These are phyloP conservation scores for Aproaerema taeniolella DNA, from an alignment of 2,888 invertebrate genomes.

Conservation along the genomic window DNA sequence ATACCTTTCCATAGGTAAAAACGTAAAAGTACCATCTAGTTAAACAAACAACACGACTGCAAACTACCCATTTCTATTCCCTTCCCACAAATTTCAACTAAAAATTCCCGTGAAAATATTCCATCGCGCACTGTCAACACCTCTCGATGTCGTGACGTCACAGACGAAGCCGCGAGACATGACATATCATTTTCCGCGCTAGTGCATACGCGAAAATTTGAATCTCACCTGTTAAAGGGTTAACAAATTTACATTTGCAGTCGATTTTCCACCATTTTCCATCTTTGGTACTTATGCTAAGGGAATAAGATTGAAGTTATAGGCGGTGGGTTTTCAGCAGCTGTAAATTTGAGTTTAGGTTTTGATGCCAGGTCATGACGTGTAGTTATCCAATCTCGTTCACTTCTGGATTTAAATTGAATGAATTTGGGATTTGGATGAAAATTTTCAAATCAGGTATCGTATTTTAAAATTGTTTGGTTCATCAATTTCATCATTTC, in stretches of 20 bases:
- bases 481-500: too few species aligned
- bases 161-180: conserved; percentile 18
- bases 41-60: too few species aligned
- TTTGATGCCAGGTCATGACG: conserved; percentile 24
- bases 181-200: conserved; percentile 70
- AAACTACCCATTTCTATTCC: too few species aligned
- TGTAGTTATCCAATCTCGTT: conserved; percentile 29
- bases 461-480: too few species aligned
- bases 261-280: neutral
- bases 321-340: too few species aligned
- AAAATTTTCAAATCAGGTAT: too few species aligned
- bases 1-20: too few species aligned
- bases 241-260: conserved; percentile 20
- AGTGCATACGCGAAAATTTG: conserved; percentile 29
- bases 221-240: conserved; percentile 6
- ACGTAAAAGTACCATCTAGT: too few species aligned
- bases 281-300: too few species aligned
- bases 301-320: conserved; percentile 7
- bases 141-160: conserved; percentile 12
- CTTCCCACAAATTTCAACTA: too few species aligned
- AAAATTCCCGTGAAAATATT: too few species aligned
- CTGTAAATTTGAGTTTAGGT: too few species aligned
- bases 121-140: conserved; percentile 6
- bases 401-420: conserved; percentile 36
- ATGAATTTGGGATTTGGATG: conserved; percentile 14